Base-by-base conservation (phyloP, 2,888 invertebrate genomes). In the Campaea margaritaria region DNA sequence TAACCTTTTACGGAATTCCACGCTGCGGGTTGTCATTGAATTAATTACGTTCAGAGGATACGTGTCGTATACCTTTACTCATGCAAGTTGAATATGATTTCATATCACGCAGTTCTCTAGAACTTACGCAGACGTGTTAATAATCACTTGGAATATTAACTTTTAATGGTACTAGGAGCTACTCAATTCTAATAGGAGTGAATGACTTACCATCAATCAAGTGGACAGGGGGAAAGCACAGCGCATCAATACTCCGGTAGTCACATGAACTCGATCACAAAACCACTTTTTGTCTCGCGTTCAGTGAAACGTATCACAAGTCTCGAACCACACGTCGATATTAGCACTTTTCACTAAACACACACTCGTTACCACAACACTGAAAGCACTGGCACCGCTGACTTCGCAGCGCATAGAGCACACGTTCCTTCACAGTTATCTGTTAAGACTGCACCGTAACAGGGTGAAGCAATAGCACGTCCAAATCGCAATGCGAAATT, bases 341-440 rank as follows among this genome's bases (percentile, higher is more conserved):
- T 85, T 81, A 87, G 76, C 89, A 89, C 90, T 87, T 85, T 84
- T 72, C 89, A 90, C 89, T 76, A 82, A 85, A 87, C 83, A 86
- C 83, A 68, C 64, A 80, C 82, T 81, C 80, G 79, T 85, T 81
- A 82, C 78, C 89, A 89, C 87, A 82, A 77, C 89, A 89, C 87
- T 83, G 79, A 82, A 82, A 83, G 82, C 89, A 89, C 89, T 82
- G 73, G 81, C 82, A 82, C 79, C 77, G 83, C 82, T 73, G 81
- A 82, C 80, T 81, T 79, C 85, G 83, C 31, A 81, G 78, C 85
- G 84, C 85, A 62, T 83, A 82, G 81, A 87, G 87, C 85, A 85
- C 86, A 85, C 86, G 86, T 85, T 89, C 83, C 85, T 85, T 86
- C 87, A 89, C 85, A 87, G 85, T 87, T 83, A 82, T 87, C 85